Evolutionary conservation across 2,888 invertebrate species (phyloP).

Genomic region (Drosophila greeni): DNA sequence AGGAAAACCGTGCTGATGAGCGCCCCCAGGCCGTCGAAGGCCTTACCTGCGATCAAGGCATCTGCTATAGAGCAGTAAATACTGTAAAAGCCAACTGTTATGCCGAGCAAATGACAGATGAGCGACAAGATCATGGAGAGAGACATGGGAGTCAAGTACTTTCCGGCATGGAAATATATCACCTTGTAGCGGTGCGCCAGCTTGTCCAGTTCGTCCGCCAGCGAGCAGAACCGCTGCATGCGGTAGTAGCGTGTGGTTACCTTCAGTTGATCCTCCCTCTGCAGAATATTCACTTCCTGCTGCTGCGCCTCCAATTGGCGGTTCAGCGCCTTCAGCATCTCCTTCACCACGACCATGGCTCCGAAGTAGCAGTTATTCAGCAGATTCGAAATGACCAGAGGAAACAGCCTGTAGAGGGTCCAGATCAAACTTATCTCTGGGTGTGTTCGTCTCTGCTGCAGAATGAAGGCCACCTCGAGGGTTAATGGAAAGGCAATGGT

Average conservation of each 20-base stretch:
- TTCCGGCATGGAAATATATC: constrained; percentile 51
- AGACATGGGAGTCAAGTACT: constrained; percentile 57
- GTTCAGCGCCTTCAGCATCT: constrained; percentile 65
- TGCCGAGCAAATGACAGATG: constrained; percentile 73
- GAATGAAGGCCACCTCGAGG: constrained; percentile 58
- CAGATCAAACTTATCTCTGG: constrained; percentile 56
- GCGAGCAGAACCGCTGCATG: constrained; percentile 71
- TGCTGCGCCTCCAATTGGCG: constrained; percentile 52
- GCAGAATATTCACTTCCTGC: constrained; percentile 65
- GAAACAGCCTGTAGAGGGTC: constrained; percentile 66
- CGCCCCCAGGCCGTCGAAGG: constrained; percentile 69
- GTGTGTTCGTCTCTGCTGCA: constrained; percentile 58
- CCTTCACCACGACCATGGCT: constrained; percentile 59
- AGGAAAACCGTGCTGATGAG: constrained; percentile 72
- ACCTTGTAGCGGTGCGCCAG: constrained; percentile 59
- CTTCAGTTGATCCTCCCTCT: constrained; percentile 53
- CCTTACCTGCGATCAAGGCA: constrained; percentile 61
- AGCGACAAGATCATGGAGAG: constrained; percentile 69
- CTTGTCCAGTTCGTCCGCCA: constrained; percentile 74
- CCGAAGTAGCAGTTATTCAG: constrained; percentile 74
- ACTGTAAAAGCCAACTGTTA: constrained; percentile 72
- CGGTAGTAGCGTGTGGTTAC: constrained; percentile 68
- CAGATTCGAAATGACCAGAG: constrained; percentile 69
- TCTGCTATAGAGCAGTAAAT: constrained; percentile 74
- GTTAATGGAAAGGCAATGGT: constrained; percentile 62